These are phyloP conservation scores for Ciona savignyi DNA, from an alignment of 23 tunicate genomes.

Conservation along the genomic window DNA sequence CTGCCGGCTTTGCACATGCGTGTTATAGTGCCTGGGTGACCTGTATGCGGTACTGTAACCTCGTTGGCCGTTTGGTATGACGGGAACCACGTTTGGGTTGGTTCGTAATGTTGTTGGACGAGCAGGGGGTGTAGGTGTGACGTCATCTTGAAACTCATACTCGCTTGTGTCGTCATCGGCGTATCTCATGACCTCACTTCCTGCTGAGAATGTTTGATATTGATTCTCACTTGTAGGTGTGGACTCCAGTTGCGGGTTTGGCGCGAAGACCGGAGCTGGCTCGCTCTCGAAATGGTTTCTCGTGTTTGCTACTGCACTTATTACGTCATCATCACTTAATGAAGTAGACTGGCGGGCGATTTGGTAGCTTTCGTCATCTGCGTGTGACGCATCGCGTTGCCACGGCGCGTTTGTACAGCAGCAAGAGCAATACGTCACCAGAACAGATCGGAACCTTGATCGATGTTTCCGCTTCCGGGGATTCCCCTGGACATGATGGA, in stretches of 20 bases:
- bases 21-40: background rate
- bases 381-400: constrained; percentile 40
- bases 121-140: background rate
- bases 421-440: constrained; percentile 53
- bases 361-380: constrained; percentile 5
- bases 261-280: constrained; percentile 16
- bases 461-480: constrained; percentile 13
- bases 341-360: constrained; percentile 16
- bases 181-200: constrained; percentile 10
- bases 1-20: constrained; percentile 1
- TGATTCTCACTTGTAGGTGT: background rate
- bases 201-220: constrained; percentile 13
- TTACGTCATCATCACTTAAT: constrained; percentile 25
- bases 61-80: background rate
- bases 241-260: constrained; percentile 5
- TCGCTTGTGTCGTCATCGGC: constrained; percentile 40
- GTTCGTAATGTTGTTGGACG: constrained; percentile 29
- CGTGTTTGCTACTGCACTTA: constrained; percentile 18
- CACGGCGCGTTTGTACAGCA: constrained; percentile 77
- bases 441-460: background rate
- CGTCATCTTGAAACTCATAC: constrained; percentile 33
- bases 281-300: constrained; percentile 10
- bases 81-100: background rate
- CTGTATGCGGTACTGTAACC: background rate
- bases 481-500: constrained; percentile 3